Evolutionary conservation across 2,113 vertebrate genomes (phyloP), one percentile per base, ranked within the genome.

Genomic region (Phyllostomus hastatus): DNA sequence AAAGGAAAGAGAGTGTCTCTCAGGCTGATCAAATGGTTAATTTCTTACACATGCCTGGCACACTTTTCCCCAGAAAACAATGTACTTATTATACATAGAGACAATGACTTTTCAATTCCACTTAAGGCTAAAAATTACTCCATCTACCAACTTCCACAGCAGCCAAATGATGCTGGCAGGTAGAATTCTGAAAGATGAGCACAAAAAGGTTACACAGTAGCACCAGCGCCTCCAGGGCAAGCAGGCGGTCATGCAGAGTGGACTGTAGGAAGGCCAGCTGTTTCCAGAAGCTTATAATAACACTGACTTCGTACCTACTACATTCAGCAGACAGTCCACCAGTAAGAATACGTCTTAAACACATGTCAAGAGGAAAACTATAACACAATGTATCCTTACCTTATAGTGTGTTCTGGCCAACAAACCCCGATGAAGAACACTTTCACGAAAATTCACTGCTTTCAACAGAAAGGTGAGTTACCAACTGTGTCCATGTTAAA

Each of bases 331-430:
- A 52, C 2, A 57, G 33, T 46, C 73, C 52, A 46, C n/a, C 33
- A 50, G 43, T 28, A 84, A 87, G 57, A 59, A 73, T 35, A 57
- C n/a, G 19, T 16, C 64, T 67, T 43, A 86, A n/a, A 43, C 28
- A 70, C 12, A 41, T 3, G 10, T 73, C 86, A 89, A 50, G 67
- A 91, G 67, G 89, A 33, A 69, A 96, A 83, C 33, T 15, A 10
- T 2, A 76, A 46, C 48, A 86, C 17, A 19, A 4, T 4, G 15
- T 38, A 31, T 64, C 35, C 66, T 98, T 97, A 98, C 98, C 98
- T 98, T 98, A 41, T 92, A 66, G 90, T 98, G 97, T 88, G 98
- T 98, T 48, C 98, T 96, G 96, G 97, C 91, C 75, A 98, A 97
- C 52, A 98, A 95, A 64, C 97, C 87, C 43, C 93, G 59, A 91